These are phyloP conservation scores for Abrostola triplasia DNA, from an alignment of 2,888 invertebrate species.

Conservation along the genomic window DNA sequence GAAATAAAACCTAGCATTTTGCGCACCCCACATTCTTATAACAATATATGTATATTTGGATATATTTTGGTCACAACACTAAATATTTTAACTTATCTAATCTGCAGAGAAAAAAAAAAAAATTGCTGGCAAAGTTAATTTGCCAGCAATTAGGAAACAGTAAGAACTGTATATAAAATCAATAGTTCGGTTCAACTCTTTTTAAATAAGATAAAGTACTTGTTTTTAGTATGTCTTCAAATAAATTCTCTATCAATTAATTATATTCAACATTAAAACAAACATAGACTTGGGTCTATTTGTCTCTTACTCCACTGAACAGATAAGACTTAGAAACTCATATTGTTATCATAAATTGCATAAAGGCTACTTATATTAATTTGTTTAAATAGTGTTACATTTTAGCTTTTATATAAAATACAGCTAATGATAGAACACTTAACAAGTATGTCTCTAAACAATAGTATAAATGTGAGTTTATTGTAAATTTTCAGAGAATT, in stretches of 20 bases:
- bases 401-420: slow-evolving; percentile 19
- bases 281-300: background rate
- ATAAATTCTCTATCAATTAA: no score
- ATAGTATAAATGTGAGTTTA: background rate
- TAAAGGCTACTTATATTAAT: slow-evolving; percentile 41
- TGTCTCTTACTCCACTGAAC: background rate
- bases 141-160: no score
- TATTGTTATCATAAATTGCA: slow-evolving; percentile 33
- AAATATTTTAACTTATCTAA: slow-evolving; percentile 22
- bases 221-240: no score
- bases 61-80: slow-evolving; percentile 43
- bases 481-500: no score
- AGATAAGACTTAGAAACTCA: slow-evolving; percentile 34
- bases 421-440: slow-evolving; percentile 29
- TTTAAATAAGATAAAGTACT: no score
- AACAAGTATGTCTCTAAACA: background rate
- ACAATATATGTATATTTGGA: slow-evolving; percentile 27
- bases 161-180: no score
- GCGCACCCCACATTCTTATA: background rate
- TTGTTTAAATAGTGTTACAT: slow-evolving; percentile 42
- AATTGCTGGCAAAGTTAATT: no score
- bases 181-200: no score
- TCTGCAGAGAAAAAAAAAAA: background rate
- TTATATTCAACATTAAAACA: no score
- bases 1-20: background rate